Conservation (phyloP, 2,113 vertebrate genomes). For the Puntigrus tetrazona region DNA sequence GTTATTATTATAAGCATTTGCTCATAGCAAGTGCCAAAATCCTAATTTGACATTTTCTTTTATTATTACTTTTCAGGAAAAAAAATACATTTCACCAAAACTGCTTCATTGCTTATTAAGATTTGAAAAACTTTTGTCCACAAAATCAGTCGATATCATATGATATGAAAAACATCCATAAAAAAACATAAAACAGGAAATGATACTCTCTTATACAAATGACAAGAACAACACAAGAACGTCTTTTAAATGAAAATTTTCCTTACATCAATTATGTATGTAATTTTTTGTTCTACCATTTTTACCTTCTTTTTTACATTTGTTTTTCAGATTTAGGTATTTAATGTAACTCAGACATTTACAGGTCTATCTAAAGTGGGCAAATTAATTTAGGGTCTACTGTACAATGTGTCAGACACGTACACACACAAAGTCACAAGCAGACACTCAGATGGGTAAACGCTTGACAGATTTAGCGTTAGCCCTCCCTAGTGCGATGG, state of each 20-base stretch:
- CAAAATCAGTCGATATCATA: neutral
- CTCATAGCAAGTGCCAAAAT: no score
- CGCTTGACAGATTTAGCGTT: conserved; percentile 51
- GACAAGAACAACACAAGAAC: neutral
- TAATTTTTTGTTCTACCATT: no score
- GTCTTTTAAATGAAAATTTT: neutral
- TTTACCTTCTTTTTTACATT: no score
- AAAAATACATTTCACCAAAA: neutral
- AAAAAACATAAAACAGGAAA: neutral
- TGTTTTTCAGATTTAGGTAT: neutral
- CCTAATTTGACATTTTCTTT: neutral
- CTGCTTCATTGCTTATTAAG: neutral
- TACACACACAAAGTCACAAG: neutral
- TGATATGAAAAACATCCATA: neutral
- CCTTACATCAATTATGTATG: neutral
- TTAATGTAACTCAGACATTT: neutral
- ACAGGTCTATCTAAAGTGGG: neutral
- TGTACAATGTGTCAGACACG: neutral
- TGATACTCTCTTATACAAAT: neutral
- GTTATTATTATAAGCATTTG: no score
- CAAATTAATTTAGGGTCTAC: neutral
- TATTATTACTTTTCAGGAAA: neutral
- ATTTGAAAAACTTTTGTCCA: neutral
- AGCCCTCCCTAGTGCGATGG: conserved; percentile 56
- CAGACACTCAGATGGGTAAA: conserved; percentile 30